Base-by-base conservation (phyloP, 1,140 invertebrate species). In the Euglossa dilemma region DNA sequence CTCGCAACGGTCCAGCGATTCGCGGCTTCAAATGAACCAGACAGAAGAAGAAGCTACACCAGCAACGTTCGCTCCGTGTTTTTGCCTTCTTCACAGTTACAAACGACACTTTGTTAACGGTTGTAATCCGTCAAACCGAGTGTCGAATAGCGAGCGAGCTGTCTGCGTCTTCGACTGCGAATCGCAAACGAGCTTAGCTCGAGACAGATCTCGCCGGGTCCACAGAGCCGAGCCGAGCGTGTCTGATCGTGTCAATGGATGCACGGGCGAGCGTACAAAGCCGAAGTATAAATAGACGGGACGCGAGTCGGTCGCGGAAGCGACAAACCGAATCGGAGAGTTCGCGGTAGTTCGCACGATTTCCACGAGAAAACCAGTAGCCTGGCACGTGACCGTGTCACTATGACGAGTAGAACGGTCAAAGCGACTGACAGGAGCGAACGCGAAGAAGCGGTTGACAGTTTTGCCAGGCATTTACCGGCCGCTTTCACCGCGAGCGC, bases 401-500 rank as follows among this genome's bases (percentile, higher is more conserved):
- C 28, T 0, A 5, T 18, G 20, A 23, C 16, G 7, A 73, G 20
- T 23, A 57, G 20, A 25, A 56, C 12, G 20, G 1, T 78, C 6
- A 6, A n/a, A 20, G 12, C 52, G 70, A 36, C 12, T 14, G 16
- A 54, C n/a, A n/a, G 36, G 36, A 77, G 57, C n/a, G n/a, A 28
- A 20, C 2, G 28, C 2, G n/a, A 18, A 28, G 52, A 23, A 25
- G 4, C 52, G 36, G 36, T 72, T 50, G 56, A 12, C 45, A 57
- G 23, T 18, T 52, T 57, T 59, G 11, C 45, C 36, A 36, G 4
- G 36, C 36, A 36, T 36, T n/a, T 36, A 36, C 36, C 63, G 67
- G 18, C 63, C 8, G 80, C 80, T 82, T 82, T 82, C 80, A 82
- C 80, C 80, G 20, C 20, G 61, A 47, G 8, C 43, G 25, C 2